These are phyloP conservation scores for Saxidomus purpurata DNA, from an alignment of 1,140 invertebrate species.

Conservation along the genomic window DNA sequence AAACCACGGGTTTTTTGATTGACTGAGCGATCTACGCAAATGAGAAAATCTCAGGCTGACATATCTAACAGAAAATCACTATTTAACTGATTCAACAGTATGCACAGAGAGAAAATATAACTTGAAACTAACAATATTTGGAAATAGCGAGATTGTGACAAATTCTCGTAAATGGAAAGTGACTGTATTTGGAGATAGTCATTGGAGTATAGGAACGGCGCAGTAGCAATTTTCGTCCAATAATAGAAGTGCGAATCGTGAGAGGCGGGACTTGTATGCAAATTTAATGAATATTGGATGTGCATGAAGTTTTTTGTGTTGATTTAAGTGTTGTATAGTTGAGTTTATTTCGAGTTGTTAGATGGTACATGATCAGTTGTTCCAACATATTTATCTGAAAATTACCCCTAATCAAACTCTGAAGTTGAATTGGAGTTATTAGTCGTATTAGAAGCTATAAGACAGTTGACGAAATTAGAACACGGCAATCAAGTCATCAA, in stretches of 20 bases:
- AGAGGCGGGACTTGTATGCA: slow-evolving; percentile 68
- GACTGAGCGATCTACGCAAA: slow-evolving; percentile 30
- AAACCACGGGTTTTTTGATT: slow-evolving; percentile 10
- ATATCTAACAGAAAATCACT: slow-evolving; percentile 5
- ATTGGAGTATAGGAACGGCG: slow-evolving; percentile 41
- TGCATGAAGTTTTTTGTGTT: slow-evolving; percentile 70
- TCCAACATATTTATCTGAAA: slow-evolving; percentile 75
- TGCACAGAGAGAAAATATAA: background rate
- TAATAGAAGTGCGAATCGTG: slow-evolving; percentile 13
- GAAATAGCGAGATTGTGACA: slow-evolving; percentile 29
- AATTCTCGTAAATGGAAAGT: slow-evolving; percentile 17
- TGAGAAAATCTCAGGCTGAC: slow-evolving; percentile 15
- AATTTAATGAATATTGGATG: slow-evolving; percentile 66
- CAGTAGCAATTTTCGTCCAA: slow-evolving; percentile 59
- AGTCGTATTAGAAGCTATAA: slow-evolving; percentile 55
- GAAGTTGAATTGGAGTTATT: slow-evolving; percentile 68
- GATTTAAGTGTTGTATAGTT: slow-evolving; percentile 76
- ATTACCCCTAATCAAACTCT: slow-evolving; percentile 76
- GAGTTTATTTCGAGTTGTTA: slow-evolving; percentile 72
- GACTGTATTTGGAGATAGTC: background rate
- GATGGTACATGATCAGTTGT: slow-evolving; percentile 73
- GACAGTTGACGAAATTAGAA: slow-evolving; percentile 67
- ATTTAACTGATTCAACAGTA: slow-evolving; percentile 9
- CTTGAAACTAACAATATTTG: slow-evolving; percentile 26
- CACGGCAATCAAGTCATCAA: slow-evolving; percentile 54